Evolutionary conservation across 2,888 invertebrate genomes (phyloP).

Genomic region (Eupsilia transversa): DNA sequence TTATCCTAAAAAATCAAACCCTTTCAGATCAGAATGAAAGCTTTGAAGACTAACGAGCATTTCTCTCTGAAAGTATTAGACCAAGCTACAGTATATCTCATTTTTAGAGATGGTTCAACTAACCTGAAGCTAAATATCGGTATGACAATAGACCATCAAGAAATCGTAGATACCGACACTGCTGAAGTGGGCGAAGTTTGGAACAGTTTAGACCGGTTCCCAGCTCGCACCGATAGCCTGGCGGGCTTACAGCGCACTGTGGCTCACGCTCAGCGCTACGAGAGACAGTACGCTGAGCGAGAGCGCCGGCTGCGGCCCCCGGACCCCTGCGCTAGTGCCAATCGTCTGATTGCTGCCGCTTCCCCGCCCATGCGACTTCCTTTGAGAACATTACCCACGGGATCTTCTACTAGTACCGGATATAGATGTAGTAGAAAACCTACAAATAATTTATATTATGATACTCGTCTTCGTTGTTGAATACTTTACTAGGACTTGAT

Average conservation of each 20-base stretch:
- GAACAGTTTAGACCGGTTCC: slow-evolving; percentile 73
- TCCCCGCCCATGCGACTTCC: slow-evolving; percentile 69
- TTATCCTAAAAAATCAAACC: slow-evolving; percentile 82
- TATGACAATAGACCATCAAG: slow-evolving; percentile 89
- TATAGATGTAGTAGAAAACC: slow-evolving; percentile 75
- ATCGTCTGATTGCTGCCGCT: slow-evolving; percentile 72
- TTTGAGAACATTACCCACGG: slow-evolving; percentile 66
- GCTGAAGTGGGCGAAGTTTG: slow-evolving; percentile 78
- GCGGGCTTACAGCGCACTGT: slow-evolving; percentile 80
- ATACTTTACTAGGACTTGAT: slow-evolving; percentile 43
- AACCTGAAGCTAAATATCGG: slow-evolving; percentile 85
- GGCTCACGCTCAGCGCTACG: slow-evolving; percentile 77
- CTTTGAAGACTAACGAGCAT: slow-evolving; percentile 85
- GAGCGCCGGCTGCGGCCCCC: slow-evolving; percentile 74
- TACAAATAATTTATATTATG: slow-evolving; percentile 74
- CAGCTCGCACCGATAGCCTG: slow-evolving; percentile 81
- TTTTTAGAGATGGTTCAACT: slow-evolving; percentile 82
- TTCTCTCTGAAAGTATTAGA: slow-evolving; percentile 85
- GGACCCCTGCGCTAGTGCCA: slow-evolving; percentile 72
- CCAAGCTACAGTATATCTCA: slow-evolving; percentile 83
- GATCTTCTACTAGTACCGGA: slow-evolving; percentile 32
- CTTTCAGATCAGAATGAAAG: slow-evolving; percentile 87
- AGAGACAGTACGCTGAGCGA: slow-evolving; percentile 75
- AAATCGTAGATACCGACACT: slow-evolving; percentile 85
- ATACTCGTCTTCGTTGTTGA: slow-evolving; percentile 74